These are phyloP conservation scores for Sphecodes monilicornis DNA, from an alignment of 2,888 invertebrate species.

Conservation along the genomic window DNA sequence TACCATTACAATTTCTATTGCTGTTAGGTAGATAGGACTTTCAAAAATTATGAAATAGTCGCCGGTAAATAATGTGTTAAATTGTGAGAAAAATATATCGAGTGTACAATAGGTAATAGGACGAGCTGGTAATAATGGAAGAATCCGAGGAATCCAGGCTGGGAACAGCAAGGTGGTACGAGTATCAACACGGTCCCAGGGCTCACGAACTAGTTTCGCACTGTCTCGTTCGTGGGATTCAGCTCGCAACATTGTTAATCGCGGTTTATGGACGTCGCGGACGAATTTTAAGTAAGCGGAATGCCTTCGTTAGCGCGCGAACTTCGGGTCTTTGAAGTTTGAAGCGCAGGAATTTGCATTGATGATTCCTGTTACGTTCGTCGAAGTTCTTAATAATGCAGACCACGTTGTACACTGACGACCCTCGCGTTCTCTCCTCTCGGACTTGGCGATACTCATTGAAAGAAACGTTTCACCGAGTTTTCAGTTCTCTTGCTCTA, in stretches of 20 bases:
- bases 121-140: not conserved
- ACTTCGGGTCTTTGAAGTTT: slow-evolving; percentile 28
- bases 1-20: too few species aligned
- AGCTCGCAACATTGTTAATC: slow-evolving; percentile 34
- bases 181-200: slow-evolving; percentile 10
- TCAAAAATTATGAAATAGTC: too few species aligned
- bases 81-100: not conserved
- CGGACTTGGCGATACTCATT: not conserved
- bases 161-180: not conserved
- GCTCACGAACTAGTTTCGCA: slow-evolving; percentile 15
- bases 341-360: slow-evolving; percentile 22
- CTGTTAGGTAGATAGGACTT: too few species aligned
- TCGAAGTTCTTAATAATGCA: slow-evolving; percentile 22
- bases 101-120: not conserved
- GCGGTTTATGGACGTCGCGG: slow-evolving; percentile 34
- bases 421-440: not conserved
- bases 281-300: slow-evolving; percentile 32
- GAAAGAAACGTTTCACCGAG: slow-evolving; percentile 12
- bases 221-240: slow-evolving; percentile 22
- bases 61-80: too few species aligned
- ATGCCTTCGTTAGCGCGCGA: slow-evolving; percentile 24
- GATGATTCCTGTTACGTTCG: slow-evolving; percentile 21
- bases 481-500: not conserved
- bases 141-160: not conserved
- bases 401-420: slow-evolving; percentile 7